Percentiles rank a stretch among this genome's conserved stretches.
phyloP scores from a whole-genome alignment of 53 echinoderm and acorn worm species.

The Holothuria leucospilota region DNA sequence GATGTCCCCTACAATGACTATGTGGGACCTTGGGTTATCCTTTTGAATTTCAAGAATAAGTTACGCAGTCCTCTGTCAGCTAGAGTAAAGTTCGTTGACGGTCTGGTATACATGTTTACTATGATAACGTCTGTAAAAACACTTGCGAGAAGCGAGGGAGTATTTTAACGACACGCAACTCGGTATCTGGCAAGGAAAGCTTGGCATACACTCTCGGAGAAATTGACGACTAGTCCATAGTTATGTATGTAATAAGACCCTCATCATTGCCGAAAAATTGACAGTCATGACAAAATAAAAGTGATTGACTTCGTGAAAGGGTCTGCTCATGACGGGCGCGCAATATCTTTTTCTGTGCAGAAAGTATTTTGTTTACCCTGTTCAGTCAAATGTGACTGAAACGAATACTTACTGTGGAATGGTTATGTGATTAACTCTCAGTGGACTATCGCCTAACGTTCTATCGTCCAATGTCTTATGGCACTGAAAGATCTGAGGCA shows the following conservation, averaged over 20 bases:
- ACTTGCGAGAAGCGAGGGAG: conserved; percentile 17
- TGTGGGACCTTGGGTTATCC: conserved; percentile 14
- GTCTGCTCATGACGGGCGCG: neutral
- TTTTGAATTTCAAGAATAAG: neutral
- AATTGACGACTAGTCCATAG: neutral
- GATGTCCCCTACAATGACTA: neutral
- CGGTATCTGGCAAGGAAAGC: neutral
- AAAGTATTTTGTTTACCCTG: too few relatives aligned
- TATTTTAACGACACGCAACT: neutral
- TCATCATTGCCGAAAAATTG: neutral
- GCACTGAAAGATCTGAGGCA: too few relatives aligned
- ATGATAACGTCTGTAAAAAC: neutral
- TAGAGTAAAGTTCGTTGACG: neutral
- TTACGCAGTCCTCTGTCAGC: conserved; percentile 29
- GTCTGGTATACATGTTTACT: conserved; percentile 12
- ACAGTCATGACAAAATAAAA: neutral
- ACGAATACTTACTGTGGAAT: too few relatives aligned
- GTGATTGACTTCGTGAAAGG: neutral
- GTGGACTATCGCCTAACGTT: too few relatives aligned
- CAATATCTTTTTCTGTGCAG: too few relatives aligned
- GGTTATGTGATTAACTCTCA: too few relatives aligned
- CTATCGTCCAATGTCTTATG: too few relatives aligned
- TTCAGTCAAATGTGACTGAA: too few relatives aligned
- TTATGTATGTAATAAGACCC: neutral
- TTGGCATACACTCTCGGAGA: conserved; percentile 9